A percentile compares a stretch with the other conserved stretches of the same genome.
Evolutionary conservation across 2,113 vertebrate genomes (phyloP).

Genomic region (Ranitomeya imitator): DNA sequence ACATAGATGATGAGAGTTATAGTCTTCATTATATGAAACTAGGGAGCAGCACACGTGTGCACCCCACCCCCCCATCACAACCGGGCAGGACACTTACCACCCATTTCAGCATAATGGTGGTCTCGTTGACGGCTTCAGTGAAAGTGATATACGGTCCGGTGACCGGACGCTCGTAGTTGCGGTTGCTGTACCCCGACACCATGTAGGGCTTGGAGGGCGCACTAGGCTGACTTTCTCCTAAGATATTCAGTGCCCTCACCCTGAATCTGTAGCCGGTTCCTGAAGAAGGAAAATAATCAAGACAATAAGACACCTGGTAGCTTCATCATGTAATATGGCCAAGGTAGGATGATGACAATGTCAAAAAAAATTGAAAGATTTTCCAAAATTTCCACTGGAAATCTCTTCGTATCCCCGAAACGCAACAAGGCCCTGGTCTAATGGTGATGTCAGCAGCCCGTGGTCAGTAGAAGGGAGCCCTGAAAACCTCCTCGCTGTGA

Average conservation of each 20-base stretch:
- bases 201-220: slow-evolving; percentile 87
- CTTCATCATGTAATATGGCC: neutral
- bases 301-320: neutral
- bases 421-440: too few species aligned
- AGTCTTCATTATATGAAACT: neutral
- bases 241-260: slow-evolving; percentile 90
- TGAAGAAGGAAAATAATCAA: slow-evolving; percentile 57
- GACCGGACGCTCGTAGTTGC: slow-evolving; percentile 84
- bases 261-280: slow-evolving; percentile 94
- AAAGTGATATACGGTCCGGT: slow-evolving; percentile 96
- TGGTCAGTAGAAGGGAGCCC: too few species aligned
- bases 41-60: neutral
- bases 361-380: too few species aligned
- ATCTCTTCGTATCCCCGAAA: too few species aligned
- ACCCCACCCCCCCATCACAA: neutral
- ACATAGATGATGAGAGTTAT: neutral
- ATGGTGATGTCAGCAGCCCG: too few species aligned
- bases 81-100: slow-evolving; percentile 74
- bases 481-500: too few species aligned
- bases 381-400: too few species aligned
- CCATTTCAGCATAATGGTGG: slow-evolving; percentile 97
- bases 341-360: too few species aligned
- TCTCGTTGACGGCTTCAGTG: slow-evolving; percentile 94
- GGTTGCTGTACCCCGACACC: slow-evolving; percentile 83
- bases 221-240: slow-evolving; percentile 92